Evolutionary conservation across 1,140 invertebrate genomes (phyloP), one percentile per base, ranked within the genome.

Genomic region (Mya arenaria): DNA sequence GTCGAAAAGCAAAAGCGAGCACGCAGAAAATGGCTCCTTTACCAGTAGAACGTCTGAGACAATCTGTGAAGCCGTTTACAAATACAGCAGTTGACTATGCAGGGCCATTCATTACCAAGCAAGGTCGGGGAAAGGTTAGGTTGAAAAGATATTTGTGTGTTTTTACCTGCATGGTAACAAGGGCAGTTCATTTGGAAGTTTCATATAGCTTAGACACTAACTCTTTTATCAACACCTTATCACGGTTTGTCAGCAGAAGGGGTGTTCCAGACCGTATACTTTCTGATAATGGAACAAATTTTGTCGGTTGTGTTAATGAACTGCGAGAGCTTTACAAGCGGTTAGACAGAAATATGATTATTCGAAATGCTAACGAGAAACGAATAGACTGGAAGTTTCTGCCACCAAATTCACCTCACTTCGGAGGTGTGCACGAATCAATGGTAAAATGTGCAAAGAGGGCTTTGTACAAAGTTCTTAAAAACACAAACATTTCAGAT

Each of bases 391-490:
- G 65, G 77, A 44, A 80, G 19, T 80, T 80, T 36, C 69, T 58
- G 58, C 65, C 65, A 41, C 77, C 74, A 17, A 15, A 10, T 44
- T 23, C 37, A n/a, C 37, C n/a, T n/a, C 68, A 55, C 19, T 32
- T 30, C 56, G 68, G 68, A 4, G 68, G 68, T 28, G 17, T 44
- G 28, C 93, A 92, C 88, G 93, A 94, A 84, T 84, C 88, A 1
- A 90, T 83, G 0, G 89, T 94, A 0, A 88, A 92, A 85, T 84
- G 84, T 19, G 86, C 89, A 19, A 93, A 93, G 82, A 58, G 84
- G 44, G 82, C 82, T 17, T 52, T 80, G 13, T 72, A 79, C 65
- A 66, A 52, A 30, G 39, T 80, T 36, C 39, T 63, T n/a, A 23
- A 30, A 17, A 52, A 69, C 8, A 68, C 75, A 0, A 73, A n/a